Evolutionary conservation across 1,140 invertebrate species (phyloP).

Genomic region (Atta cephalotes): DNA sequence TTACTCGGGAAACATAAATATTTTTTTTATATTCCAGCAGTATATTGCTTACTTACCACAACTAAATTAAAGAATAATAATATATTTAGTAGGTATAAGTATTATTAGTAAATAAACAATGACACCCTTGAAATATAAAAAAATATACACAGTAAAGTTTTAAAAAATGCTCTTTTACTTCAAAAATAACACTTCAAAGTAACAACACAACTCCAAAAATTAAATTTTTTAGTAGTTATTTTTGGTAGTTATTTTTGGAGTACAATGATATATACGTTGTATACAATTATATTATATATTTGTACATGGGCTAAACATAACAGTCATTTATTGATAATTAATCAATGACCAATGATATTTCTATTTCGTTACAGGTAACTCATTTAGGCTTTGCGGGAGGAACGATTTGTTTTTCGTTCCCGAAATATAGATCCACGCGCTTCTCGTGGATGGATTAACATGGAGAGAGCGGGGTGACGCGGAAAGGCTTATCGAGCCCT

Average conservation of each 20-base stretch:
- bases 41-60: not conserved
- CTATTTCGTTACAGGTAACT: not conserved
- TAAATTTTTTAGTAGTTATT: too few species aligned
- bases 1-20: not conserved
- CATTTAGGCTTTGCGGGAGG: constrained; percentile 5
- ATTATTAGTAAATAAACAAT: not conserved
- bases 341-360: not conserved
- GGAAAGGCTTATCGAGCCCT: constrained; percentile 49
- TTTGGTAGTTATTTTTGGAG: too few species aligned
- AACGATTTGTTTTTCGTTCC: constrained; percentile 29
- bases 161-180: too few species aligned
- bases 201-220: too few species aligned
- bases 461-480: not conserved
- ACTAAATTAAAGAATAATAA: constrained; percentile 9
- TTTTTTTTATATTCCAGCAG: not conserved
- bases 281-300: constrained; percentile 11
- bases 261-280: not conserved
- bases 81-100: not conserved
- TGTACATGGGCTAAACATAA: not conserved
- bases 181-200: too few species aligned
- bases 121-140: not conserved
- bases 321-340: not conserved
- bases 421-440: constrained; percentile 40
- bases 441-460: constrained; percentile 24
- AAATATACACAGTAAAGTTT: not conserved